Evolutionary conservation across 1,140 invertebrate species (phyloP).

Genomic region (Aradophagus sp.): DNA sequence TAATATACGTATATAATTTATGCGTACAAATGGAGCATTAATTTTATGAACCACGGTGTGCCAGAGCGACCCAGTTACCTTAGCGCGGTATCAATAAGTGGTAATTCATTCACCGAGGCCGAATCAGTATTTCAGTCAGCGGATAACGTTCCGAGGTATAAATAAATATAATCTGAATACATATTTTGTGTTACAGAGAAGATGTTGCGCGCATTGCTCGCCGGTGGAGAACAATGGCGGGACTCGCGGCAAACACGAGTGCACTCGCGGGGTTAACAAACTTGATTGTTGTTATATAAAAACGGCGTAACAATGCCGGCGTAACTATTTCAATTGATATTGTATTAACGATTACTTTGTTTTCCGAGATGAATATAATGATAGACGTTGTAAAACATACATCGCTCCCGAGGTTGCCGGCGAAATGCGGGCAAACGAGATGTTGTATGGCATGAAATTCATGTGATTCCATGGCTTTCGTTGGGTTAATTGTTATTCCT

Average conservation of each 20-base stretch:
- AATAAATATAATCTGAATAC: conserved; percentile 15
- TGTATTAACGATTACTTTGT: no score
- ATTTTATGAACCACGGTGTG: not conserved
- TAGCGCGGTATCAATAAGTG: not conserved
- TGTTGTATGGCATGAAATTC: no score
- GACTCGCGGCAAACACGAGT: conserved; percentile 3
- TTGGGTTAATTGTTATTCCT: no score
- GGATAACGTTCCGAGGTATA: conserved; percentile 9
- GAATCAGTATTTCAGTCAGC: conserved; percentile 12
- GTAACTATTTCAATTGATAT: conserved; percentile 1
- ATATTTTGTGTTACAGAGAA: conserved; percentile 9
- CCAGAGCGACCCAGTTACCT: not conserved
- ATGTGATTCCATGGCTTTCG: no score
- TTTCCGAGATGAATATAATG: no score
- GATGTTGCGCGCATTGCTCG: conserved; percentile 9
- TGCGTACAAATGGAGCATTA: not conserved
- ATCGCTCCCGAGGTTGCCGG: no score
- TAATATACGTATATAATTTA: not conserved
- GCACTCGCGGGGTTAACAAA: conserved; percentile 11
- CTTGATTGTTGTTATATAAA: conserved; percentile 7
- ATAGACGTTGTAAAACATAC: no score
- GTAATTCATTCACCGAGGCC: conserved; percentile 5
- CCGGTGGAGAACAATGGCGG: conserved; percentile 14
- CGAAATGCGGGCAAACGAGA: no score
- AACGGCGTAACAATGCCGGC: not conserved